Base-by-base conservation (phyloP, 2,797 vertebrate species). In the Diceros bicornis region DNA sequence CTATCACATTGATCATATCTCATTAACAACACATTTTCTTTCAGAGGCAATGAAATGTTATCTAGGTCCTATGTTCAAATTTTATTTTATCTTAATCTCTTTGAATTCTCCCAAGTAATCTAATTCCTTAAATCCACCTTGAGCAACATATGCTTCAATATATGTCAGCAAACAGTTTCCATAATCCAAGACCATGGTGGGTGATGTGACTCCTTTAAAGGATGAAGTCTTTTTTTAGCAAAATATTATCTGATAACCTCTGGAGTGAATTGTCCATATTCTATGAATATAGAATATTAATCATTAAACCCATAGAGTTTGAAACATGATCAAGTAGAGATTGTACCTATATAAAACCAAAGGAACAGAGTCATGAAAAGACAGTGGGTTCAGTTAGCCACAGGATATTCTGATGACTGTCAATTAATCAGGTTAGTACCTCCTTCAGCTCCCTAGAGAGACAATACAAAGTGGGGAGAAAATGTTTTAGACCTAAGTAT, bases 91-190 rank as follows among this genome's bases (percentile, higher is more conserved):
- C 52, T 78, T 93, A 75, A 25, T 93, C 17, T 32, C n/a, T 72
- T 91, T 87, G 59, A 95, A 66, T 27, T 90, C 32, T 50, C 4
- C 29, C 21, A 52, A 32, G 21, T 78, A 91, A 91, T 96, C 6
- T 66, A 57, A 66, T 96, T 96, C 32, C 18, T 88, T 74, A 83
- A 93, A 84, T 74, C 41, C 59, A 90, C 17, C 32, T 37, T 89
- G 18, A 95, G 9, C 44, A 66, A 50, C 59, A n/a, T 37, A 50
- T 66, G 29, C 2, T 71, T 71, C 5, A 41, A 16, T 68, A 69
- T 78, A 72, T 81, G 71, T 79, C 29, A 71, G 25, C 74, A 91
- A 83, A 47, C 9, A 62, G n/a, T 25, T 75, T 0, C 13, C 69
- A 74, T 66, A 85, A 52, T 62, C 11, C 27, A 81, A 74, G 10